Evolutionary conservation across 2,888 invertebrate species (phyloP).

Genomic region (Trachelus troglodyta): DNA sequence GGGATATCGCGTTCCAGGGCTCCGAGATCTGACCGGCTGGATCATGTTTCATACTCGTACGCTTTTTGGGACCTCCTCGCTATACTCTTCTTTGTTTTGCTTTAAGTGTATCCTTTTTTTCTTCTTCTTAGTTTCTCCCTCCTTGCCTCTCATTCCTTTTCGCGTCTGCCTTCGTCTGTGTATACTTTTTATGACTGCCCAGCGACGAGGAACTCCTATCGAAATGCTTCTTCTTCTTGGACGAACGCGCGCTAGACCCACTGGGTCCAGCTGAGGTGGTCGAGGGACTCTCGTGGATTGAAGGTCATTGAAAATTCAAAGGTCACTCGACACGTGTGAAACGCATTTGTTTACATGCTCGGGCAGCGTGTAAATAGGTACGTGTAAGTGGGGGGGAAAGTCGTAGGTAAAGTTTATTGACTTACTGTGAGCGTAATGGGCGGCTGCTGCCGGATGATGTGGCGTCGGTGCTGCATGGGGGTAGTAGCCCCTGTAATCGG

Average conservation of each 20-base stretch:
- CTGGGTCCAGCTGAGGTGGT: not conserved
- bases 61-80: conserved; percentile 20
- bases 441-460: conserved; percentile 61
- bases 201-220: conserved; percentile 25
- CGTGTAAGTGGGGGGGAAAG: conserved; percentile 11
- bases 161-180: not conserved
- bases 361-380: not conserved
- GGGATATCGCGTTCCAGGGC: conserved; percentile 61
- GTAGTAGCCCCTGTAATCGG: conserved; percentile 63
- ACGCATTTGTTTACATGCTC: not conserved
- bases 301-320: conserved; percentile 32
- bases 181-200: conserved; percentile 35
- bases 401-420: conserved; percentile 22
- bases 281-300: conserved; percentile 12
- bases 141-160: not conserved
- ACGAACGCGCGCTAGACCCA: not conserved
- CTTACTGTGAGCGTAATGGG: conserved; percentile 65
- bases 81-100: conserved; percentile 3
- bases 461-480: conserved; percentile 62
- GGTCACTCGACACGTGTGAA: conserved; percentile 32
- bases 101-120: not conserved
- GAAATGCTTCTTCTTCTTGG: not conserved
- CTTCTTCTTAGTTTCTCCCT: conserved; percentile 11
- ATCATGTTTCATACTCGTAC: conserved; percentile 51
- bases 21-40: conserved; percentile 49